Base-by-base conservation (phyloP, 2,797 vertebrate genomes). In the Gymnodraco acuticeps region DNA sequence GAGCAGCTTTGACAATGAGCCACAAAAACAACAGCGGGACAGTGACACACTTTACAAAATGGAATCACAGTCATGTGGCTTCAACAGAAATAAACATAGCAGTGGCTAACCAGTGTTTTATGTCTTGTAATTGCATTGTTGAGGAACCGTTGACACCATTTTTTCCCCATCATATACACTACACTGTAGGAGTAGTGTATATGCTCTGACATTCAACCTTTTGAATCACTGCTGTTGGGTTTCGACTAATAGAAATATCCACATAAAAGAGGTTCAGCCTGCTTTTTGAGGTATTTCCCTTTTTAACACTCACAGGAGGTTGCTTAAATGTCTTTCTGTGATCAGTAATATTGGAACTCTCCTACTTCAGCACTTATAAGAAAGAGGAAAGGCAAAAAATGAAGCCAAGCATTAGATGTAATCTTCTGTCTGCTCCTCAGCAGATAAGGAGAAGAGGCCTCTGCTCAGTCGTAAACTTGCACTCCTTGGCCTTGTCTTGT, bases 1-100 rank as follows among this genome's bases (percentile, higher is more conserved):
- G 53, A 70, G 61, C 60, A 73, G 65, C 54, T 85, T 70, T 74
- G 76, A 82, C 70, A 88, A 80, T 55, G 84, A 54, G 19, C 53
- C 74, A 62, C 61, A 52, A 70, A 64, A 81, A 77, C 64, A 82
- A 33, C 50, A 10, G 27, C 31, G 70, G 75, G 19, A 67, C 45
- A 14, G 61, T 54, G 38, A 50, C 9, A 10, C 14, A 27, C 2
- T 3, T 62, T 63, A 33, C 20, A 53, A 83, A 73, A 78, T 16
- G 11, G 8, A 23, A 82, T 41, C 38, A 50, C 16, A 17, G 12
- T 16, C 13, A 59, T 2, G 20, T 62, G n/a, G 16, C 27, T 46
- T 20, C 0, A 7, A 16, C n/a, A 38, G 38, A 53, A 41, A 53
- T n/a, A 72, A 54, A 63, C 16, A 58, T 16, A 43, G 10, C 3